Evolutionary conservation across 37 sponge, comb jelly and placozoan species (phyloP).

Genomic region (Halisarca cf. caerulea): DNA sequence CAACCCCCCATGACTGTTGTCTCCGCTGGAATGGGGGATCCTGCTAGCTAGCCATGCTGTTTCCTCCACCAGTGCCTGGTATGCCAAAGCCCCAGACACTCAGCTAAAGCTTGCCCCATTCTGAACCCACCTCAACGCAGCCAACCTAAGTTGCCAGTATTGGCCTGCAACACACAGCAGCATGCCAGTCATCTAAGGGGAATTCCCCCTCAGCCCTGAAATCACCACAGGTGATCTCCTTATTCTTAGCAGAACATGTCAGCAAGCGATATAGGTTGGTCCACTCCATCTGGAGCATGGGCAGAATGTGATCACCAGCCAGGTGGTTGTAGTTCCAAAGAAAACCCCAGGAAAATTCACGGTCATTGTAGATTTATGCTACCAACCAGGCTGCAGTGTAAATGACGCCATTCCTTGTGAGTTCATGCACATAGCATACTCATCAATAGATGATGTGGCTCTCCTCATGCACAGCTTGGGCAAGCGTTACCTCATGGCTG

Average conservation of each 20-base stretch:
- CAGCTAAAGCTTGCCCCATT: no score
- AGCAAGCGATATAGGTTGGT: not conserved
- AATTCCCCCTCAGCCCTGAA: not conserved
- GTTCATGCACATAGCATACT: not conserved
- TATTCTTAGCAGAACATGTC: not conserved
- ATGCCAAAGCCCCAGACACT: no score
- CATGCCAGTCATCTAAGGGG: not conserved
- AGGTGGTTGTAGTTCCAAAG: not conserved
- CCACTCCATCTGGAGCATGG: not conserved
- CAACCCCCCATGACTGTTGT: no score
- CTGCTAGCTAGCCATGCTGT: no score
- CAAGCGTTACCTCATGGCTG: not conserved
- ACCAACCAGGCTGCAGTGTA: not conserved
- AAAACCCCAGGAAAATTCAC: constrained; percentile 3
- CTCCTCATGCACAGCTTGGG: not conserved
- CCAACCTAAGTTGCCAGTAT: no score
- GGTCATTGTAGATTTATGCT: constrained; percentile 11
- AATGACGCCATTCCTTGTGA: not conserved
- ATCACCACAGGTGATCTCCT: not conserved
- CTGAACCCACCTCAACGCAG: no score
- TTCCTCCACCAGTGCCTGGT: no score
- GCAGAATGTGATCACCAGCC: not conserved
- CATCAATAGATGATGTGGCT: not conserved
- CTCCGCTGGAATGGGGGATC: no score
- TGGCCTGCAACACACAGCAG: no score